Percentiles rank a stretch among this genome's conserved stretches.
Conservation (phyloP, 2,888 invertebrate species). For the Tetanocera ferruginea region DNA sequence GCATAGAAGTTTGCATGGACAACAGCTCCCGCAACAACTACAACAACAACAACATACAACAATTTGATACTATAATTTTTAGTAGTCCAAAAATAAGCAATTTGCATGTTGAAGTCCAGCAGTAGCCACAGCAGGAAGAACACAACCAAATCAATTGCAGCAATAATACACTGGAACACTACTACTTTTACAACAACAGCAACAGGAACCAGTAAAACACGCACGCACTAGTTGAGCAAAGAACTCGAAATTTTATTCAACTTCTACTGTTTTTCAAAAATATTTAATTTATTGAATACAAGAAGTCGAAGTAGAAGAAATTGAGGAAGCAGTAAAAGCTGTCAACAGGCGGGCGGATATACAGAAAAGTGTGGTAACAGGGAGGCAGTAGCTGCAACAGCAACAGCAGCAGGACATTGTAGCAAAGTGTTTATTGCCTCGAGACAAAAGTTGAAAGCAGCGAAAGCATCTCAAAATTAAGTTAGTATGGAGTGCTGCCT, state of each 20-base stretch:
- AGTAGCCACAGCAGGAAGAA: no score
- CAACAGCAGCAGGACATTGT: not conserved
- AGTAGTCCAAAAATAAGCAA: not conserved
- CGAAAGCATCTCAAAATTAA: constrained; percentile 64
- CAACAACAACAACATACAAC: not conserved
- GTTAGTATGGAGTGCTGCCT: constrained; percentile 98
- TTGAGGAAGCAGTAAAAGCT: not conserved
- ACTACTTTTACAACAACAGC: not conserved
- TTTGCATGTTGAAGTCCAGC: not conserved
- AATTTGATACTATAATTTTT: not conserved
- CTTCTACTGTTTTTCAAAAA: not conserved
- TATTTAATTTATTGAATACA: constrained; percentile 11
- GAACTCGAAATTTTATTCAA: not conserved
- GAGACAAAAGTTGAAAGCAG: constrained; percentile 48
- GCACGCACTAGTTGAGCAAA: not conserved
- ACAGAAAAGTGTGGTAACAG: not conserved
- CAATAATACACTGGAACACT: not conserved
- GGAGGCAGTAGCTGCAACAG: no score
- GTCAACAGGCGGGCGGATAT: not conserved
- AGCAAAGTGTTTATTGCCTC: not conserved
- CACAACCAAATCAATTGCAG: not conserved
- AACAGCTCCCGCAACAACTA: not conserved
- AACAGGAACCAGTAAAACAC: not conserved
- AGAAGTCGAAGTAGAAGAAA: not conserved
- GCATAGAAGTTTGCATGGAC: constrained; percentile 35